phyloP scores from a whole-genome alignment of 1,140 invertebrate genomes.

The Drosophila willistoni region DNA sequence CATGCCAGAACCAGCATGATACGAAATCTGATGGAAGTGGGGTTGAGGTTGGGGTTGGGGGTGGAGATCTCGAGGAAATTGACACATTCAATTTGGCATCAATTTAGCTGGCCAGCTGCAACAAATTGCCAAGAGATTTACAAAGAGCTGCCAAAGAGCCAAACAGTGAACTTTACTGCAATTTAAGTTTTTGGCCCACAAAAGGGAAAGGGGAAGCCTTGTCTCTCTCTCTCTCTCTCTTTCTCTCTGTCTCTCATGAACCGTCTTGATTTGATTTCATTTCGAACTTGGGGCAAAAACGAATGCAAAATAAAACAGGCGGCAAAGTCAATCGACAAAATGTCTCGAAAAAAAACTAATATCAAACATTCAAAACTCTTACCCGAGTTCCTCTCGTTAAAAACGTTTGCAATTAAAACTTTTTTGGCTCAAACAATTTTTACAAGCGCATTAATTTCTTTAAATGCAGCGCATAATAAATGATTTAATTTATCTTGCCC shows the following conservation, averaged over 20 bases:
- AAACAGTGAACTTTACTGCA: constrained; percentile 44
- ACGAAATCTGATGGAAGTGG: neutral
- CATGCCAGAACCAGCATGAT: constrained; percentile 58
- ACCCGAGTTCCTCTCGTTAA: constrained; percentile 16
- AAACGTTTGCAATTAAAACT: constrained; percentile 67
- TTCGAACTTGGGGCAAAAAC: constrained; percentile 54
- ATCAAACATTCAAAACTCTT: constrained; percentile 47
- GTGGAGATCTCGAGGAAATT: constrained; percentile 42
- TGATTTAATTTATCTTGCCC: constrained; percentile 71
- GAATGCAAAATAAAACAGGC: constrained; percentile 64
- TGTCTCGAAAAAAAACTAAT: constrained; percentile 58
- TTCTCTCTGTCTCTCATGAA: neutral
- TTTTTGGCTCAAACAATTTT: constrained; percentile 41
- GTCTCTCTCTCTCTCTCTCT: too few relatives aligned
- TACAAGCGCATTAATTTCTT: constrained; percentile 70
- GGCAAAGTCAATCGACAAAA: constrained; percentile 66
- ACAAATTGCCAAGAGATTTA: constrained; percentile 69
- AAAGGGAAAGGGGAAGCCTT: too few relatives aligned
- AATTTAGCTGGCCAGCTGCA: constrained; percentile 65
- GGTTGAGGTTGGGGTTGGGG: neutral
- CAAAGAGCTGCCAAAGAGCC: constrained; percentile 46
- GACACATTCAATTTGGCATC: constrained; percentile 74
- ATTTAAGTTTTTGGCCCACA: constrained; percentile 68
- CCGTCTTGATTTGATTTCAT: constrained; percentile 59
- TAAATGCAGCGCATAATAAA: constrained; percentile 70